Evolutionary conservation across 2,888 invertebrate genomes (phyloP), one percentile per base, ranked within the genome.

Genomic region (Endomychus coccineus): DNA sequence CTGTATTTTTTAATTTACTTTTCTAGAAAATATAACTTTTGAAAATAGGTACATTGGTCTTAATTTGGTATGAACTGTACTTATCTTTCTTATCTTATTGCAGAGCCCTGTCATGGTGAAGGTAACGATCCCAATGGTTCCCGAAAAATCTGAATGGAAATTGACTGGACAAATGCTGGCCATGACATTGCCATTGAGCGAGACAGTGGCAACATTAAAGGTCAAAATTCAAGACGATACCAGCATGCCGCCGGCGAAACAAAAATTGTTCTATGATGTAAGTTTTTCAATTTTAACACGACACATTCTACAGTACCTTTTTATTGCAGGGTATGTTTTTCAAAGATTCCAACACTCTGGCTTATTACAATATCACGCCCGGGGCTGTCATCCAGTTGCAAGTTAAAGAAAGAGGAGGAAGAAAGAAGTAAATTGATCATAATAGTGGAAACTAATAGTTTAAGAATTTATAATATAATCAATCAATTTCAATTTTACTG

Each of bases 391-490:
- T 98, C 22, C 85, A 87, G 49, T 73, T 98, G 43, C 87, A 94
- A 61, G 77, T 96, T 35, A 98, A 98, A 68, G 97, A 98, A 67
- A 80, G 97, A 67, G 97, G 97, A 60, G 97, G 97, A 11, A 75
- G 96, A 38, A 98, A 96, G 70, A 96, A 96, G 63, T 97, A 83
- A 71, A 30, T n/a, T 17, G 7, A 7, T 25, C 10, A 9, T 25
- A 25, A 25, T n/a, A n/a, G n/a, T n/a, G n/a, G n/a, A n/a, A n/a
- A n/a, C n/a, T n/a, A n/a, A n/a, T n/a, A n/a, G n/a, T n/a, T n/a
- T n/a, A n/a, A n/a, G n/a, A n/a, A n/a, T n/a, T n/a, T n/a, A n/a
- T n/a, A n/a, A n/a, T n/a, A n/a, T n/a, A n/a, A n/a, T n/a, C n/a
- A n/a, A n/a, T n/a, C n/a, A n/a, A n/a, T n/a, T n/a, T n/a, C n/a